Percentiles rank a stretch among this genome's conserved stretches.
Conservation (phyloP, 2,797 vertebrate genomes). For the Tolypeutes matacus region DNA sequence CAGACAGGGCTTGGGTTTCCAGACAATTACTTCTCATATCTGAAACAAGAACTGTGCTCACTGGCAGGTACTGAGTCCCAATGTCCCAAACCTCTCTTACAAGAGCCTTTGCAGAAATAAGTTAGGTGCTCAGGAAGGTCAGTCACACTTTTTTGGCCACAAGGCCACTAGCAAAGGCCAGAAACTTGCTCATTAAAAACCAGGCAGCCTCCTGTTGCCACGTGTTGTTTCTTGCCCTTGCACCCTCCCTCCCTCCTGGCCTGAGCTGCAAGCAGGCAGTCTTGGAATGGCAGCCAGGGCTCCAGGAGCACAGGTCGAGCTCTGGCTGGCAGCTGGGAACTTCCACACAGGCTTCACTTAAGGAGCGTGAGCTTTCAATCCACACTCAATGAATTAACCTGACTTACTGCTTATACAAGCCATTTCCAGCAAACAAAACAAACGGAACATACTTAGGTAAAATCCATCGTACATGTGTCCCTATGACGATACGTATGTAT, state of each 20-base stretch:
- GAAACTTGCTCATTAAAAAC: conserved; percentile 36
- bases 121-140: background rate
- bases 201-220: background rate
- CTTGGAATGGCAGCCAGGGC: conserved; percentile 29
- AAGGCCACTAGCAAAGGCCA: background rate
- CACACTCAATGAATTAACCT: conserved; percentile 14
- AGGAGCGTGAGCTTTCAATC: conserved; percentile 35
- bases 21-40: conserved; percentile 12
- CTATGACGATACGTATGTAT: background rate
- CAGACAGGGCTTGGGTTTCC: background rate
- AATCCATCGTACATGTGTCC: background rate
- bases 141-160: background rate
- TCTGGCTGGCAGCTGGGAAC: background rate
- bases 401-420: background rate
- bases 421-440: background rate
- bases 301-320: background rate
- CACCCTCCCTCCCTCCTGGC: background rate
- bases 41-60: background rate
- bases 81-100: background rate
- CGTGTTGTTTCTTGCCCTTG: background rate
- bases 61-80: background rate
- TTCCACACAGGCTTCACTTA: background rate
- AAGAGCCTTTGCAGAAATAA: background rate
- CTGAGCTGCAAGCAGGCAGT: background rate
- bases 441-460: background rate